Evolutionary conservation across 2,797 vertebrate species (phyloP), one percentile per base, ranked within the genome.

Genomic region (Poecile montanus): DNA sequence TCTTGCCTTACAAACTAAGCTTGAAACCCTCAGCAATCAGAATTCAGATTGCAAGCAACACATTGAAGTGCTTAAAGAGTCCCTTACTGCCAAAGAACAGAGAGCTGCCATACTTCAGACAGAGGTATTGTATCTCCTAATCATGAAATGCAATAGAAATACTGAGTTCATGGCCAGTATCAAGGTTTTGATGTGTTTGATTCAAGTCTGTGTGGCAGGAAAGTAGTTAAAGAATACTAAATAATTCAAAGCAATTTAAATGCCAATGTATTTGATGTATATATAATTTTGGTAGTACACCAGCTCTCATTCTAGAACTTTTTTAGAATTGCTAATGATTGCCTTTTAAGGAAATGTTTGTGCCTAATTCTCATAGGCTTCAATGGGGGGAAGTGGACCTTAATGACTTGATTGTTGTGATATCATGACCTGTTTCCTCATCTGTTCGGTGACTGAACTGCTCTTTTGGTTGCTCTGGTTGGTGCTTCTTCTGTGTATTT

Each of bases 11-110:
- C 99, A 99, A 98, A 99, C 99, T 62, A 99, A 99, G 97, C 98
- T 99, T 94, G 99, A 99, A 98, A 99, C 99, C 79, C 98, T 99
- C 96, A 99, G 99, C 98, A 99, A 99, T 98, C 99, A 99, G 97
- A 99, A 99, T 98, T 99, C 99, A 29, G 99, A 99, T 98, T 99
- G 99, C 98, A 99, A 99, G 97, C 99, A 99, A 98, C 99, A 99
- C 98, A 99, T 99, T 53, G 99, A 99, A 98, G 99, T 99, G 97
- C 99, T 99, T 97, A 99, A 99, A 98, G 99, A 99, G 98, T 99
- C 99, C 47, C 99, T 99, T 98, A 99, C 99, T 98, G 99, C 99
- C 98, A 99, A 99, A 98, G 99, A 99, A 98, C 99, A 99, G 98
- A 99, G 99, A 91, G 99, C 99, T 97, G 99, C 99, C 98, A 99